Evolutionary conservation across 1,140 invertebrate genomes (phyloP).

Genomic region (Rhagoletis zephyria): DNA sequence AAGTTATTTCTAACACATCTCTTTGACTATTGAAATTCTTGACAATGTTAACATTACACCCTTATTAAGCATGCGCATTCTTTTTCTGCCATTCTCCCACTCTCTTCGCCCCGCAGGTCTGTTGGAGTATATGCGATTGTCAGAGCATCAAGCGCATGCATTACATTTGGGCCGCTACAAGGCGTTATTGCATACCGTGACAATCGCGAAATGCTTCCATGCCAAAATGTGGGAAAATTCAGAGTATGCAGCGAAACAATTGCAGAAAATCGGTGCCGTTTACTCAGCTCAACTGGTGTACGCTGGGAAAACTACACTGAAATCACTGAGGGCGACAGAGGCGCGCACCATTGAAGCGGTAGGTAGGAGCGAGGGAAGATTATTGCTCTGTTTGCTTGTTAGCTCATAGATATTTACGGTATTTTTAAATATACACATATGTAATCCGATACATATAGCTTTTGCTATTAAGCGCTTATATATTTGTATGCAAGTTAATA

Average conservation of each 20-base stretch:
- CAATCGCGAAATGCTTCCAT: slow-evolving; percentile 80
- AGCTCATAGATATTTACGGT: slow-evolving; percentile 14
- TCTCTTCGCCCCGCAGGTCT: slow-evolving; percentile 52
- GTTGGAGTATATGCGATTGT: slow-evolving; percentile 73
- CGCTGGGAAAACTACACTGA: slow-evolving; percentile 80
- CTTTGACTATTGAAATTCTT: slow-evolving; percentile 13
- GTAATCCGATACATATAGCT: neutral
- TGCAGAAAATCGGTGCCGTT: slow-evolving; percentile 81
- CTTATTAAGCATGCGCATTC: slow-evolving; percentile 28
- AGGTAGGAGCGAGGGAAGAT: slow-evolving; percentile 58
- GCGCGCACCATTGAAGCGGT: slow-evolving; percentile 84
- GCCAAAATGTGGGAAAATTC: slow-evolving; percentile 85
- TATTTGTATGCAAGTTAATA: neutral
- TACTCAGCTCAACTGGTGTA: slow-evolving; percentile 79
- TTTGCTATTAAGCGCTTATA: neutral
- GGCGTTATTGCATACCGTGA: slow-evolving; percentile 77
- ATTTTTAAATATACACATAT: neutral
- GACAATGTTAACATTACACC: neutral
- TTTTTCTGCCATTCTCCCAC: neutral
- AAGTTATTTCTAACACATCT: neutral
- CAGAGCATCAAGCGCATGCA: slow-evolving; percentile 19
- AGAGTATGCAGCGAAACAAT: slow-evolving; percentile 79
- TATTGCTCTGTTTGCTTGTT: slow-evolving; percentile 26
- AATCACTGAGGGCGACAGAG: slow-evolving; percentile 79
- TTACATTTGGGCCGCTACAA: slow-evolving; percentile 69